Base-by-base conservation (phyloP, 1,140 invertebrate species). In the Drosophila subobscura region DNA sequence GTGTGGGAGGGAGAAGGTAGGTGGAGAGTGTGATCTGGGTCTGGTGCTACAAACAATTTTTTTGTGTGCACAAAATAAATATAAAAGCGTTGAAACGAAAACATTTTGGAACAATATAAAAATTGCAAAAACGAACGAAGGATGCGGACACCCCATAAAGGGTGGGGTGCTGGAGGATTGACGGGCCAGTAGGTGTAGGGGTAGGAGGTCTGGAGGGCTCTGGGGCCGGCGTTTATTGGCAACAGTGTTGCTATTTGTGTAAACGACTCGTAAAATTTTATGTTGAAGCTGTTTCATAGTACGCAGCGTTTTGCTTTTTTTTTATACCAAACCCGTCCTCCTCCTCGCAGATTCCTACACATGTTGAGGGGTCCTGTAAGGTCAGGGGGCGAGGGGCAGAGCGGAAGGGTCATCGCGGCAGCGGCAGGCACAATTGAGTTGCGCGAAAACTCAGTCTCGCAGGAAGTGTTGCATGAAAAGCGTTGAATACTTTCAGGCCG, bases 261-360 rank as follows among this genome's bases (percentile, higher is more conserved):
- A 86, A 86, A 81, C 83, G 83, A 86, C 66, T 86, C 83, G 83
- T 86, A 88, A 86, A 86, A 88, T 88, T 86, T 88, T 88, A 86
- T 86, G 85, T 61, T 81, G 77, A 68, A 63, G 81, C 73, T 55
- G 60, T 58, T 67, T 55, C 63, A 67, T 68, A 55, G 58, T 76
- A 53, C 33, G 50, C 63, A 63, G 55, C 41, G 22, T 64, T 27
- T 55, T 49, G n/a, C 7, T 20, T 14, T 27, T 20, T 33, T 49
- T 49, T 66, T 49, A 41, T 68, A 41, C 22, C 33, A 16, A 20
- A 16, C 61, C 42, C 25, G 2, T 16, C 47, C 55, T 12, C 42
- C 14, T 16, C 8, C 40, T 44, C 5, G 27, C 14, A 46, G 8
- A 23, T 20, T 25, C 45, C 52, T 37, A 72, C 72, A 72, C 66